Percentiles rank a stretch among this genome's conserved stretches.
phyloP scores from a whole-genome alignment of 2,888 invertebrate genomes.

The Xestobium rufovillosum region DNA sequence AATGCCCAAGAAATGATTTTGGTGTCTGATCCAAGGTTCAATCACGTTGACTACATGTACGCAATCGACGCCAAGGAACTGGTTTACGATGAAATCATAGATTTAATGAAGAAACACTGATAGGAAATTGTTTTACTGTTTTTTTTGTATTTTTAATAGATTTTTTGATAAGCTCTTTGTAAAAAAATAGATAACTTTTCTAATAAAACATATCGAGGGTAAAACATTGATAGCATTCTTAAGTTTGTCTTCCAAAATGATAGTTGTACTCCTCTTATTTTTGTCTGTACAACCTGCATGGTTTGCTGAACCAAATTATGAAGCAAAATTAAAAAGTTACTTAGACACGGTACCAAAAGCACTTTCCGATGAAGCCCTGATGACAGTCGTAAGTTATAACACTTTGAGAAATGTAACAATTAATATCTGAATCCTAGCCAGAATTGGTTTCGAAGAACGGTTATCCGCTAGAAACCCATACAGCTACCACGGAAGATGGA shows the following conservation, averaged over 20 bases:
- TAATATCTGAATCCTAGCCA: too few species aligned
- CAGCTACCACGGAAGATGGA: slow-evolving; percentile 45
- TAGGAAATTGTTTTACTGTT: too few species aligned
- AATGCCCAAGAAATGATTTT: background rate
- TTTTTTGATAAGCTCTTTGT: too few species aligned
- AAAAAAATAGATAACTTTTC: too few species aligned
- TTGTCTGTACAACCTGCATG: too few species aligned
- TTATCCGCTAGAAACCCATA: slow-evolving; percentile 37
- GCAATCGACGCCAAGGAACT: background rate
- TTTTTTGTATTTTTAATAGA: too few species aligned
- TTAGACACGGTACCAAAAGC: slow-evolving; percentile 1
- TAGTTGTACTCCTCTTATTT: too few species aligned
- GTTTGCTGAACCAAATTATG: background rate
- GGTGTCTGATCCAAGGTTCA: background rate
- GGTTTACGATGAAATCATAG: background rate
- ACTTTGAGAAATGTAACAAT: background rate
- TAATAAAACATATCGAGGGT: too few species aligned
- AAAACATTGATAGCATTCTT: too few species aligned
- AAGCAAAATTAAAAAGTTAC: background rate
- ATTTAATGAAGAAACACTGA: slow-evolving; percentile 3
- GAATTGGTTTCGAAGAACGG: slow-evolving; percentile 37
- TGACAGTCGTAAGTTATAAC: background rate
- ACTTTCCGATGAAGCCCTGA: slow-evolving; percentile 1
- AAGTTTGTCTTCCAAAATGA: too few species aligned
- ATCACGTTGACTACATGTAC: slow-evolving; percentile 1